Conservation (phyloP, 2,797 vertebrate genomes). For the Leptoclinus maculatus region DNA sequence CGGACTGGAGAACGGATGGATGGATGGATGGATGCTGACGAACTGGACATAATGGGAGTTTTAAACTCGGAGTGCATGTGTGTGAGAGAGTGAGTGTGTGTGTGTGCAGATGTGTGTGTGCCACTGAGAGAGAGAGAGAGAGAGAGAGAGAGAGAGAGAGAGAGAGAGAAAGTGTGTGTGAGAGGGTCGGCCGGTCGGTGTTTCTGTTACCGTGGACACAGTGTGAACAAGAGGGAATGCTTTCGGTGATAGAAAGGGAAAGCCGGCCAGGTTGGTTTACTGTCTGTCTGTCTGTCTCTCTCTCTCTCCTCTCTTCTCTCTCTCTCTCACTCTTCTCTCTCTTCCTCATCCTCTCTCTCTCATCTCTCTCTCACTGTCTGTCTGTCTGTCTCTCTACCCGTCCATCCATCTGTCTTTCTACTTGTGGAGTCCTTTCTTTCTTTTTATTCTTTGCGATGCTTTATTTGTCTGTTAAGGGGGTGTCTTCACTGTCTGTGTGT, state of each 20-base stretch:
- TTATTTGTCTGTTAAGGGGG: not conserved
- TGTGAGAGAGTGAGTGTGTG: slow-evolving; percentile 6
- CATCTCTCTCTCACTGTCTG: no score
- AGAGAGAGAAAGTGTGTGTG: slow-evolving; percentile 17
- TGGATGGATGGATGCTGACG: slow-evolving; percentile 34
- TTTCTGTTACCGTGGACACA: slow-evolving; percentile 70
- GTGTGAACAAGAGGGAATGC: slow-evolving; percentile 88
- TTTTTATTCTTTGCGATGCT: not conserved
- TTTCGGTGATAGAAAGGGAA: slow-evolving; percentile 85
- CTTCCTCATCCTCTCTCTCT: no score
- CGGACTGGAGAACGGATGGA: slow-evolving; percentile 7
- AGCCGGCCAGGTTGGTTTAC: slow-evolving; percentile 84
- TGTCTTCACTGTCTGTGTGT: slow-evolving; percentile 4
- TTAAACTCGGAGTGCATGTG: slow-evolving; percentile 32
- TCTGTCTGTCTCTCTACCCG: slow-evolving; percentile 1
- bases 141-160: not conserved
- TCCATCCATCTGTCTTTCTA: not conserved
- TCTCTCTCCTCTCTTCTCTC: no score
- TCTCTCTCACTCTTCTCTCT: no score
- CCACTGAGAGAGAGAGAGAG: not conserved
- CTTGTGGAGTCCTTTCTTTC: not conserved
- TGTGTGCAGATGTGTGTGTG: slow-evolving; percentile 14
- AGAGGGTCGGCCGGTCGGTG: slow-evolving; percentile 37
- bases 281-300: not conserved
- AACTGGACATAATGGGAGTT: slow-evolving; percentile 48